phyloP scores from a whole-genome alignment of 2,888 invertebrate species.

The Caenorhabditis drosophilae region DNA sequence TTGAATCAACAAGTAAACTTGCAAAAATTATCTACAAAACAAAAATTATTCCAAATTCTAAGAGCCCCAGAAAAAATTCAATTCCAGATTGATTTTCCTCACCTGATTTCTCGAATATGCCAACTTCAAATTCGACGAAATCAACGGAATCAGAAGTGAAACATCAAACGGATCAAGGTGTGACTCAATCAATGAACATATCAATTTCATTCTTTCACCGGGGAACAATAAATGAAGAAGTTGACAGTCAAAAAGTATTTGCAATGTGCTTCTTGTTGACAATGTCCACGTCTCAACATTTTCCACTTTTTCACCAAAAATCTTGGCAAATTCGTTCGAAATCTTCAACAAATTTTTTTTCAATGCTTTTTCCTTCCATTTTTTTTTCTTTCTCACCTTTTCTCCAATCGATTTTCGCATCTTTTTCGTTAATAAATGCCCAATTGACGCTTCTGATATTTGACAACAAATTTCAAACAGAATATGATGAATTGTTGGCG shows the following conservation, averaged over 20 bases:
- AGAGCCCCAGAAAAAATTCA: too few species aligned
- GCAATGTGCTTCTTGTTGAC: slow-evolving; percentile 27
- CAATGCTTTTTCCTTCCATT: too few species aligned
- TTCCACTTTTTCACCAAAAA: slow-evolving; percentile 27
- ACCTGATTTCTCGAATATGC: slow-evolving; percentile 47
- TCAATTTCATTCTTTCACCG: too few species aligned
- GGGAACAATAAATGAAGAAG: slow-evolving; percentile 39
- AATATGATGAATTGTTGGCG: slow-evolving; percentile 28
- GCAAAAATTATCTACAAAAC: slow-evolving; percentile 30
- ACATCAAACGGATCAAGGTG: slow-evolving; percentile 55
- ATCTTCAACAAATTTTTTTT: too few species aligned
- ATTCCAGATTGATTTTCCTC: not conserved
- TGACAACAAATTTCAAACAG: slow-evolving; percentile 28
- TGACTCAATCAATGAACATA: slow-evolving; percentile 27
- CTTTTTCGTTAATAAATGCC: slow-evolving; percentile 40
- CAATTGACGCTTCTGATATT: slow-evolving; percentile 32
- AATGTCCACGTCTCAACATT: slow-evolving; percentile 20
- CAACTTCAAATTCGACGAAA: slow-evolving; percentile 45
- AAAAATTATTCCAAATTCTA: too few species aligned
- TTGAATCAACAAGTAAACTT: slow-evolving; percentile 29
- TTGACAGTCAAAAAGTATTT: slow-evolving; percentile 30
- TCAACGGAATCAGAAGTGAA: slow-evolving; percentile 38
- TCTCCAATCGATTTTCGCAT: slow-evolving; percentile 23
- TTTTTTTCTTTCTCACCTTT: too few species aligned
- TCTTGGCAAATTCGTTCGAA: slow-evolving; percentile 10